Evolutionary conservation across 1,140 invertebrate genomes (phyloP).

Genomic region (Drosophila ogumai): DNA sequence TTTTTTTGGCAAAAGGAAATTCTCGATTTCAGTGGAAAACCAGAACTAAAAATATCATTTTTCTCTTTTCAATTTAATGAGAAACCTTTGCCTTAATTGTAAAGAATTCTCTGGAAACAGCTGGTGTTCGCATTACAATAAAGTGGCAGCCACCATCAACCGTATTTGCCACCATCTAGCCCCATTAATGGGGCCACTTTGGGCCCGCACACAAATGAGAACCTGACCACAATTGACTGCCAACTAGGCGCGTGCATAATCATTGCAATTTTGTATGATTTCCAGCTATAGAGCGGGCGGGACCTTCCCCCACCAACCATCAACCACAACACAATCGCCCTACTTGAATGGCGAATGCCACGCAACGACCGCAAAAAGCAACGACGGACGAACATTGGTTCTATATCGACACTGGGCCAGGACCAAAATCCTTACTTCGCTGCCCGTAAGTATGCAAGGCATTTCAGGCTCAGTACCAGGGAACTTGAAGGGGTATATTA

Average conservation of each 20-base stretch:
- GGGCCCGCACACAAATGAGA: conserved; percentile 62
- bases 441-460: conserved; percentile 66
- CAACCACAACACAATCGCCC: conserved; percentile 23
- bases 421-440: conserved; percentile 18
- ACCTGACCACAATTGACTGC: conserved; percentile 70
- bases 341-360: conserved; percentile 58
- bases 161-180: conserved; percentile 16
- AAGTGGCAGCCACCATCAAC: conserved; percentile 12
- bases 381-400: conserved; percentile 33
- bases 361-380: conserved; percentile 46
- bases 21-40: background rate
- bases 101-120: conserved; percentile 4
- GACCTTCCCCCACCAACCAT: too few species aligned
- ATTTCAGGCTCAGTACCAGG: conserved; percentile 44
- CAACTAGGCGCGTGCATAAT: conserved; percentile 74
- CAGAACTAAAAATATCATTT: background rate
- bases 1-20: background rate
- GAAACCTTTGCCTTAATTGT: background rate
- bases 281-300: conserved; percentile 6
- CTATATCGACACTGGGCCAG: conserved; percentile 30
- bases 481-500: background rate
- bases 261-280: conserved; percentile 79
- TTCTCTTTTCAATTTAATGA: background rate
- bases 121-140: conserved; percentile 22
- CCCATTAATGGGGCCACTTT: conserved; percentile 59